Evolutionary conservation across 2,888 invertebrate species (phyloP), one percentile per base, ranked within the genome.

Genomic region (Ormyrus pomaceus): DNA sequence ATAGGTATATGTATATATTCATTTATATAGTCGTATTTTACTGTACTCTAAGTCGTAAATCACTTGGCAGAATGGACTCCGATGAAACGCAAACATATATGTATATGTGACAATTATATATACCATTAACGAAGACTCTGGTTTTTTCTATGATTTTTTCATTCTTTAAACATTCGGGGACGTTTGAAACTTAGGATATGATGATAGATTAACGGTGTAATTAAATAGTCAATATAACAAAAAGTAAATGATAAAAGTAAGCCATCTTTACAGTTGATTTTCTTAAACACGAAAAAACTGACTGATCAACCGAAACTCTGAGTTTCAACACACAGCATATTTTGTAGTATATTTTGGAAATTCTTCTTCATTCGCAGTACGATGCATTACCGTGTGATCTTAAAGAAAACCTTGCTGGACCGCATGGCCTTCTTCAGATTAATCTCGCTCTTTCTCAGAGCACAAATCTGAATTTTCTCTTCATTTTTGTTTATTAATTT

Each of bases 221-320:
- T 82, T 77, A 79, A 77, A 80, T 77, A 80, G 58, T 82, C 79
- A 76, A 73, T 68, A 76, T 82, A 82, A 82, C 77, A 80, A 80
- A 77, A 72, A 56, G 62, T 77, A 75, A 82, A 76, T 79, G 79
- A 76, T 34, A 79, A 76, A 68, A 34, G 34, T 13, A 74, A 72
- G 76, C 65, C 45, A 82, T 65, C 62, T 79, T 81, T 74, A 77
- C 73, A 82, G 69, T 69, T 77, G 55, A 77, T 61, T 77, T 77
- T 76, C 83, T 83, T 79, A 79, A 84, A 85, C 83, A 78, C 83
- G 82, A 85, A 85, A 84, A 86, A 84, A 81, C 19, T 72, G 64
- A 48, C 55, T 59, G 82, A 85, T 86, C 84, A 86, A 87, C 83
- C 84, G 82, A 87, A 84, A 86, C 83, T 87, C 83, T 85, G 84